A percentile compares a stretch with the other conserved stretches of the same genome.
Conservation (phyloP, 1,140 invertebrate species). For the Zaprionus kolodkinae region DNA sequence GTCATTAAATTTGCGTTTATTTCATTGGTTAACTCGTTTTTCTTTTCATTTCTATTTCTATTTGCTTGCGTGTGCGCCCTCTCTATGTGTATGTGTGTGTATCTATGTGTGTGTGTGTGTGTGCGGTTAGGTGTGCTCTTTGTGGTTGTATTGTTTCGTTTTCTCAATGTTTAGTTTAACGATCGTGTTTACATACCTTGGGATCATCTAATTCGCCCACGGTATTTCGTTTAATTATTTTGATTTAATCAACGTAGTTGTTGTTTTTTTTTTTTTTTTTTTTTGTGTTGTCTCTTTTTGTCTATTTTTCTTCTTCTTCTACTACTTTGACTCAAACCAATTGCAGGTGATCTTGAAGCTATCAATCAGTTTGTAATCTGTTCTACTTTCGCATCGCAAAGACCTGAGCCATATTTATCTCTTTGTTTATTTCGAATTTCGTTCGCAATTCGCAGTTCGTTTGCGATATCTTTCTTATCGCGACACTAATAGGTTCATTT, state of each 20-base stretch:
- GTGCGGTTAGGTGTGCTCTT: conserved; percentile 16
- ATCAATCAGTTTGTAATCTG: conserved; percentile 12
- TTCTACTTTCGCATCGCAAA: conserved; percentile 9
- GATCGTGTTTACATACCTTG: conserved; percentile 76
- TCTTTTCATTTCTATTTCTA: conserved; percentile 62
- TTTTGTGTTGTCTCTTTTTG: background rate
- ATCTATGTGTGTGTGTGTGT: conserved; percentile 16
- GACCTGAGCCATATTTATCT: background rate
- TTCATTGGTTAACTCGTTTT: conserved; percentile 81
- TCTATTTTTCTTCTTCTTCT: background rate
- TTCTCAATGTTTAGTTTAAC: conserved; percentile 71
- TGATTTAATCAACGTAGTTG: conserved; percentile 33
- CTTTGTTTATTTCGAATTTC: background rate
- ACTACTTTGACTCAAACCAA: background rate
- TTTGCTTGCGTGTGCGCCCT: conserved; percentile 30
- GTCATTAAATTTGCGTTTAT: conserved; percentile 82
- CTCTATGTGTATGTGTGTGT: background rate
- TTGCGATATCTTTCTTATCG: conserved; percentile 8
- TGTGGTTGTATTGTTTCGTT: conserved; percentile 69
- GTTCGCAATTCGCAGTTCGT: background rate
- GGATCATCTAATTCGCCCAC: conserved; percentile 65
- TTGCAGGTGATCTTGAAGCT: background rate
- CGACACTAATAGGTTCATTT: conserved; percentile 8
- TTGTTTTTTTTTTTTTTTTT: background rate
- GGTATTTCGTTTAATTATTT: conserved; percentile 55